phyloP scores from a whole-genome alignment of 2,113 vertebrate species.

The Anoura caudifer region DNA sequence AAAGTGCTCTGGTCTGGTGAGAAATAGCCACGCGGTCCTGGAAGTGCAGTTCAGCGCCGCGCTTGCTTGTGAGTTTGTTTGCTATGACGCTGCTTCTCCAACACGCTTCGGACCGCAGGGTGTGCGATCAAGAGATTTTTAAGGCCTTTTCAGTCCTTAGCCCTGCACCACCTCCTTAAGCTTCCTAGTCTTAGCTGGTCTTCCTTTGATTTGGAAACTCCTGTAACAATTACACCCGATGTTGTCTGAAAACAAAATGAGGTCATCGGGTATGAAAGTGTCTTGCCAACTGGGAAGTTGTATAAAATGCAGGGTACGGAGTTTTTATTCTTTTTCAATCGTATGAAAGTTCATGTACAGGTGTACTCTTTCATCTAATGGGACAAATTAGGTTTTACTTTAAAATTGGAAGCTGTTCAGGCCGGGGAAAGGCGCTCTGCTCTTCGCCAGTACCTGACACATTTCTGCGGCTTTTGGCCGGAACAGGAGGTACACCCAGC shows the following conservation, averaged over 20 bases:
- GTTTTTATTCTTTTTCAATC: neutral
- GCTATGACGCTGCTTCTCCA: neutral
- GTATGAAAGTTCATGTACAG: neutral
- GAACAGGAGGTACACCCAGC: neutral
- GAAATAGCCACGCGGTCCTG: neutral
- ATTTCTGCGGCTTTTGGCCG: neutral
- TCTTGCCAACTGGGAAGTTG: neutral
- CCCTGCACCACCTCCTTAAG: neutral
- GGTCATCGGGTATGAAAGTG: neutral
- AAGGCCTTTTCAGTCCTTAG: neutral
- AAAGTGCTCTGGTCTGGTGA: neutral
- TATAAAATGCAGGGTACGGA: neutral
- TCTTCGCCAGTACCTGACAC: neutral
- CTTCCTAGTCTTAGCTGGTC: neutral
- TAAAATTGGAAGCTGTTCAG: neutral
- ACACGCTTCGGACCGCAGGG: neutral
- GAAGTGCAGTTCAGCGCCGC: neutral
- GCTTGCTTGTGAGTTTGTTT: neutral
- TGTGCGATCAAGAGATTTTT: no score
- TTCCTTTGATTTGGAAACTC: neutral
- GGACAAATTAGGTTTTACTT: neutral
- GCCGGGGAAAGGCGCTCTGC: neutral
- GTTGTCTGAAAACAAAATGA: neutral
- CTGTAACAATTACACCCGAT: neutral
- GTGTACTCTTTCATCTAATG: neutral